phyloP scores from a whole-genome alignment of 2,888 invertebrate genomes.

The Zelleria hepariella region DNA sequence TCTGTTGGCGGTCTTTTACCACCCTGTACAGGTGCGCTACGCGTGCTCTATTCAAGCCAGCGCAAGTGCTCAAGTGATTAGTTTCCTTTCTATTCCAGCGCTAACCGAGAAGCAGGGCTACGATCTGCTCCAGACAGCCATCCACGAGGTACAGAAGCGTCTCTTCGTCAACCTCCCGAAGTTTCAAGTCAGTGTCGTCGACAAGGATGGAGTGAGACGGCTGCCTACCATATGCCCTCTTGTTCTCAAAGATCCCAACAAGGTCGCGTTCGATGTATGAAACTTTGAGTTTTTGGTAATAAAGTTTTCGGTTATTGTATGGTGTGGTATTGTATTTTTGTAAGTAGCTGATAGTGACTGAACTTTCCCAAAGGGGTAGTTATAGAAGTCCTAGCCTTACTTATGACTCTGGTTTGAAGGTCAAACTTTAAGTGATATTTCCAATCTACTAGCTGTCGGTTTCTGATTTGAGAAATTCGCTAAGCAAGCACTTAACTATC shows the following conservation, averaged over 20 bases:
- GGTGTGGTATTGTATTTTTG: neutral
- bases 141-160: conserved; percentile 88
- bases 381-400: no score
- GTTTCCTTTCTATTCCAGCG: conserved; percentile 51
- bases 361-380: no score
- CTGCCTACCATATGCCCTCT: conserved; percentile 72
- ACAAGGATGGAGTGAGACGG: conserved; percentile 83
- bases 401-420: no score
- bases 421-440: no score
- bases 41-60: no score
- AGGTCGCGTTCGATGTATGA: neutral
- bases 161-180: conserved; percentile 90
- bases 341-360: no score
- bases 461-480: no score
- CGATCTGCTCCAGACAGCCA: conserved; percentile 85
- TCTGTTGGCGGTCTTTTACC: no score
- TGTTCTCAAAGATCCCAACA: neutral
- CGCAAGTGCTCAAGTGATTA: no score
- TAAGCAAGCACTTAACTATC: no score
- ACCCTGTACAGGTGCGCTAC: no score
- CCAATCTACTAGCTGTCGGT: no score
- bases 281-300: neutral
- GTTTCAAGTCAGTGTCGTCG: conserved; percentile 88
- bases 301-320: neutral
- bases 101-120: conserved; percentile 85